Evolutionary conservation across 1,140 invertebrate genomes (phyloP), one percentile per base, ranked within the genome.

Genomic region (Microplitis mediator): DNA sequence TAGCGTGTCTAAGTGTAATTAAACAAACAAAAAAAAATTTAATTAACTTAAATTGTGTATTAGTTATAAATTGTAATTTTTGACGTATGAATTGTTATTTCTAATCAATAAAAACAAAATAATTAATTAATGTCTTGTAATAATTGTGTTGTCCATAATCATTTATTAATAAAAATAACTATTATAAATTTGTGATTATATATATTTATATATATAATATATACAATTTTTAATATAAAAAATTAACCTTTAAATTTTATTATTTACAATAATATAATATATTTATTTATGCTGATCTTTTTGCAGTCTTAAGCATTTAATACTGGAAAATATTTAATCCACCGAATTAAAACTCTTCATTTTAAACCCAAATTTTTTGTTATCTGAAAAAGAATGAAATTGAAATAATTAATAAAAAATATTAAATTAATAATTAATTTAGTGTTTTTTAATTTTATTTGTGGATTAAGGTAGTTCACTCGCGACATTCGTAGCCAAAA

Each of bases 281-380:
- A 11, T 13, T 16, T n/a, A 51, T 4, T 65, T 56, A 14, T 64
- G 16, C 61, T 11, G 32, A 36, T 23, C 56, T 13, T 65, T 65
- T 36, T 64, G 16, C 61, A 71, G 69, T 23, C 54, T 72, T 52
- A n/a, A 14, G 9, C 61, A 70, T 67, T 64, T 23, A 73, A 63
- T 74, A 69, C 64, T 64, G 39, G 34, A 72, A 65, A 35, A 71
- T 61, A 64, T 58, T 52, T 61, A 71, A 73, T 68, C 31, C 56
- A 4, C 31, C 3, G 66, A 13, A 32, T 71, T 54, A 16, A 3
- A 34, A 36, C 9, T 58, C 36, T 64, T 89, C 86, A 92, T 82
- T 91, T 91, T 58, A 92, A 86, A 54, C 91, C 91, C 66, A 91
- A 89, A 73, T 80, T 87, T 80, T 87, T 88, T 67, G 91, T 91